Conservation (phyloP, 2,888 invertebrate genomes). For the Dione vanillae region DNA sequence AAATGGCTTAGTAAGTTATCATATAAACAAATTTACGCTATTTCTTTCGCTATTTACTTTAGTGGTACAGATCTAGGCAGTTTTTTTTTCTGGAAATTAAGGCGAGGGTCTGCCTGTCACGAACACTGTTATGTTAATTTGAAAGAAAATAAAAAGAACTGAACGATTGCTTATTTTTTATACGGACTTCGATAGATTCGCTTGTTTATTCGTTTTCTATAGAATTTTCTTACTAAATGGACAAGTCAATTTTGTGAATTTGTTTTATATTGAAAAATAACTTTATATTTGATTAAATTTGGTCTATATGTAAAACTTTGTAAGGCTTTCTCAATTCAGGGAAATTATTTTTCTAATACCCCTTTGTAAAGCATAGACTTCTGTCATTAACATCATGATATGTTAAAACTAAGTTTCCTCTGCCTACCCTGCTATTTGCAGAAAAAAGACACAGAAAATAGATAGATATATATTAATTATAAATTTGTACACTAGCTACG, state of each 20-base stretch:
- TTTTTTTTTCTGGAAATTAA: slow-evolving; percentile 29
- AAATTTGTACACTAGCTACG: too few species aligned
- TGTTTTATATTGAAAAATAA: background rate
- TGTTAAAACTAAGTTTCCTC: too few species aligned
- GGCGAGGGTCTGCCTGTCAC: slow-evolving; percentile 31
- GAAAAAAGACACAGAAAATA: too few species aligned
- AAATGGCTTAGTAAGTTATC: background rate
- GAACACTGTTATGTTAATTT: slow-evolving; percentile 13
- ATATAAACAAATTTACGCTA: slow-evolving; percentile 2
- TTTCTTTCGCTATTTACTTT: background rate
- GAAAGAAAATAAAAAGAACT: slow-evolving; percentile 6
- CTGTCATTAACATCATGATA: too few species aligned
- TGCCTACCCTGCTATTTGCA: too few species aligned
- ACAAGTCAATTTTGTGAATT: background rate
- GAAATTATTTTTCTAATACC: background rate
- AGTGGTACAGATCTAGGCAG: slow-evolving; percentile 12
- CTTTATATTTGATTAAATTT: background rate
- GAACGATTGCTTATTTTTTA: slow-evolving; percentile 5
- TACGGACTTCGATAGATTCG: background rate
- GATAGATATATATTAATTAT: too few species aligned
- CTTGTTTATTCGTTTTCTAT: background rate
- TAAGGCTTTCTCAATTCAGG: too few species aligned
- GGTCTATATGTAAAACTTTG: too few species aligned
- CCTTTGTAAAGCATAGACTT: too few species aligned
- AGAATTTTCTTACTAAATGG: background rate